These are phyloP conservation scores for Odontamblyopus lacepedii DNA, from an alignment of 2,797 vertebrate genomes.

Conservation along the genomic window DNA sequence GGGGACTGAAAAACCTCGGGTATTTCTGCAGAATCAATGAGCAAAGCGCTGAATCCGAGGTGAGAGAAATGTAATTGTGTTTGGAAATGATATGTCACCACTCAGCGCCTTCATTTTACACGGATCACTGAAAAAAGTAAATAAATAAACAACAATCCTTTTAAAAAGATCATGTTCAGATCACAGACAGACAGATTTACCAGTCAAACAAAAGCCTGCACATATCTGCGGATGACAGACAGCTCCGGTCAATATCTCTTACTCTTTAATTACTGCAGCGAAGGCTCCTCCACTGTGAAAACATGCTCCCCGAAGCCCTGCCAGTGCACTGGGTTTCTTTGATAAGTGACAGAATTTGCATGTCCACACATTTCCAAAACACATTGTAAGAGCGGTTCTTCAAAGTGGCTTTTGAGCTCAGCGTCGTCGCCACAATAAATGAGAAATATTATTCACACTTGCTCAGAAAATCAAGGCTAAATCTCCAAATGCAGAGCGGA, in stretches of 20 bases:
- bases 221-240: slow-evolving; percentile 23
- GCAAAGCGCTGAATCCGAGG: no score
- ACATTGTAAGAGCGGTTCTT: not conserved
- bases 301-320: not conserved
- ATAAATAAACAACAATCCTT: no score
- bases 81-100: no score
- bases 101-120: no score
- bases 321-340: not conserved
- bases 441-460: not conserved
- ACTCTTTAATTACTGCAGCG: slow-evolving; percentile 26
- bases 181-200: no score
- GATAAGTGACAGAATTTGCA: slow-evolving; percentile 6
- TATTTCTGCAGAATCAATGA: no score
- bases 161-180: no score
- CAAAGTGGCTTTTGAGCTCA: not conserved
- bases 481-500: not conserved
- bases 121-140: no score
- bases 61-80: no score
- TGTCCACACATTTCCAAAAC: slow-evolving; percentile 1
- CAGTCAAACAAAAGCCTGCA: slow-evolving; percentile 7
- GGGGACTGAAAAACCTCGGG: no score
- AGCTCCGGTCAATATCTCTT: slow-evolving; percentile 38
- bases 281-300: not conserved
- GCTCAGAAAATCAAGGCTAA: slow-evolving; percentile 3
- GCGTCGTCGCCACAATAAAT: not conserved